These are phyloP conservation scores for Orgyia antiqua DNA, from an alignment of 2,888 invertebrate genomes.

Conservation along the genomic window DNA sequence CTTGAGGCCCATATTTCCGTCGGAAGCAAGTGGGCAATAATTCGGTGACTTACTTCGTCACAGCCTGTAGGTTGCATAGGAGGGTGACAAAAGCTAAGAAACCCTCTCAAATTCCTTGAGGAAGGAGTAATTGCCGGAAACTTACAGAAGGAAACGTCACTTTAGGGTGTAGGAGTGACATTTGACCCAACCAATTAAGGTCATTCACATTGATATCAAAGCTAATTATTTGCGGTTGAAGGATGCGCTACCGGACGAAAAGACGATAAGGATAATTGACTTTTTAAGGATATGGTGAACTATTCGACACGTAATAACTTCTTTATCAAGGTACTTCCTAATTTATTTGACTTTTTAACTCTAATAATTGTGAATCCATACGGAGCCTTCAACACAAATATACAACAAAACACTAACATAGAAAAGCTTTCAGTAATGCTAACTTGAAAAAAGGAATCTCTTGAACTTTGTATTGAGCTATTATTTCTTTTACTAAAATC, in stretches of 20 bases:
- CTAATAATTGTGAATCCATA: too few species aligned
- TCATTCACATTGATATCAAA: conserved; percentile 61
- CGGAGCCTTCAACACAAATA: too few species aligned
- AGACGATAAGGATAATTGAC: conserved; percentile 30
- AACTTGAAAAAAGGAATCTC: too few species aligned
- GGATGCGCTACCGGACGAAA: conserved; percentile 49
- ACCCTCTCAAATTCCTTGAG: conserved; percentile 54
- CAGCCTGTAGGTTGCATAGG: conserved; percentile 54
- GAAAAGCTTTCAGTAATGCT: too few species aligned
- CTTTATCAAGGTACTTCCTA: too few species aligned
- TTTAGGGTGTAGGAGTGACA: conserved; percentile 68
- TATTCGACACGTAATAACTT: too few species aligned
- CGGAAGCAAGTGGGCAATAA: conserved; percentile 58
- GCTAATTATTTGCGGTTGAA: conserved; percentile 59
- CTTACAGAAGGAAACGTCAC: conserved; percentile 56
- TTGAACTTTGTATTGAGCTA: too few species aligned
- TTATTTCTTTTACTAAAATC: too few species aligned
- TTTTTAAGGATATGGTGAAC: conserved; percentile 19
- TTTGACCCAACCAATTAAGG: conserved; percentile 71
- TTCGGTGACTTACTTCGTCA: conserved; percentile 62
- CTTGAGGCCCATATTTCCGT: conserved; percentile 64
- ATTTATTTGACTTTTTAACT: too few species aligned
- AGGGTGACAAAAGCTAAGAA: conserved; percentile 54
- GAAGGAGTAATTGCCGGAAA: conserved; percentile 74
- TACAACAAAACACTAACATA: too few species aligned